A percentile compares a stretch with the other conserved stretches of the same genome.
Conservation (phyloP, 2,888 invertebrate genomes). For the Leptarthrus brevirostris region DNA sequence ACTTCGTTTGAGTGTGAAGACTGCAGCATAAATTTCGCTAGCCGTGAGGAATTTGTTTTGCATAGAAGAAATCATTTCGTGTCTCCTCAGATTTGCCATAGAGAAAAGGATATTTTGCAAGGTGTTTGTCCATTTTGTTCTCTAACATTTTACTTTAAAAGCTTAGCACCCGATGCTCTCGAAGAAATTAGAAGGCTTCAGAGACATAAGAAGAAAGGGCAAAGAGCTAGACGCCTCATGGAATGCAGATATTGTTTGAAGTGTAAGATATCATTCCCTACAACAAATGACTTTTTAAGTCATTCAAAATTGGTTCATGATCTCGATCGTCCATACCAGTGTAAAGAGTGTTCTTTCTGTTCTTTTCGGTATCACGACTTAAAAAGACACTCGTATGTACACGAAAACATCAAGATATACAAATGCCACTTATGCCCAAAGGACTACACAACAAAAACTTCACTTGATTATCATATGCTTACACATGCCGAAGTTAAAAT, state of each 20-base stretch:
- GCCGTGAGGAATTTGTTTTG: neutral
- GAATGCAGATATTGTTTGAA: slow-evolving; percentile 17
- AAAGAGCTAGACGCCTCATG: neutral
- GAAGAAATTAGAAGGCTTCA: neutral
- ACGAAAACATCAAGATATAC: slow-evolving; percentile 4
- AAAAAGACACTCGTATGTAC: slow-evolving; percentile 12
- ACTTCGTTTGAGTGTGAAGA: neutral
- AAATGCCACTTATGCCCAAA: slow-evolving; percentile 14
- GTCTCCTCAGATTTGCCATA: neutral
- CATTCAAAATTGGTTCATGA: neutral
- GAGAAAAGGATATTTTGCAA: neutral
- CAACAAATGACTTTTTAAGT: neutral
- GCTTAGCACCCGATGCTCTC: neutral
- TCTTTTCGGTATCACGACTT: slow-evolving; percentile 14
- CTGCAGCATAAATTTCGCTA: neutral
- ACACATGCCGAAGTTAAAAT: neutral
- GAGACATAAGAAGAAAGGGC: neutral
- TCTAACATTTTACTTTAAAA: slow-evolving; percentile 2
- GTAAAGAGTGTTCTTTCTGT: neutral
- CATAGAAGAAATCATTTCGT: neutral
- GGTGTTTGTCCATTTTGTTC: slow-evolving; percentile 18
- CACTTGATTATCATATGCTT: slow-evolving; percentile 11
- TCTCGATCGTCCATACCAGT: neutral
- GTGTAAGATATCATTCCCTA: slow-evolving; percentile 5
- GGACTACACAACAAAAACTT: slow-evolving; percentile 24